phyloP scores from a whole-genome alignment of 2,113 vertebrate species.

The Nannospalax galili region DNA sequence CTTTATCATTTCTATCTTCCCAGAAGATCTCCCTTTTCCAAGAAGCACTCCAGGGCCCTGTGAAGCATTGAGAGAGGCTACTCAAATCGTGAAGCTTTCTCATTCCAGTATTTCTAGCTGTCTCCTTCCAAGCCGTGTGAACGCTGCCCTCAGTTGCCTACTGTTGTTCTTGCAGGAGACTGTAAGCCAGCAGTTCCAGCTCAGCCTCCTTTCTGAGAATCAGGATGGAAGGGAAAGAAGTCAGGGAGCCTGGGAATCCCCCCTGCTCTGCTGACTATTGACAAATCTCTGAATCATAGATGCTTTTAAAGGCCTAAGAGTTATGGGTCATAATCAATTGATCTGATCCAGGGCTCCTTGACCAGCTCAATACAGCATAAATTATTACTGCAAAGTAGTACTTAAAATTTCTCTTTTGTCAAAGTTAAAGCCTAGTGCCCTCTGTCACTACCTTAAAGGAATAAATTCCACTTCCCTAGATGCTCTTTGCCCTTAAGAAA shows the following conservation, averaged over 20 bases:
- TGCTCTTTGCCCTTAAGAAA: slow-evolving; percentile 17
- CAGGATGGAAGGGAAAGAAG: neutral
- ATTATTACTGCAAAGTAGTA: neutral
- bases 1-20: neutral
- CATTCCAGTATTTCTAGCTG: neutral
- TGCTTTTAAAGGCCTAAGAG: neutral
- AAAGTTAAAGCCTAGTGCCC: neutral
- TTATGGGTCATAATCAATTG: neutral
- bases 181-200: neutral
- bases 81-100: too few species aligned
- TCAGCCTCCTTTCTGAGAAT: neutral
- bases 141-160: neutral
- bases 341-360: neutral
- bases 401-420: neutral
- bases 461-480: neutral
- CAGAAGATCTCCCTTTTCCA: neutral
- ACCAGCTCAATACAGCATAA: neutral
- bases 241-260: neutral
- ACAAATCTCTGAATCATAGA: neutral
- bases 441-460: neutral
- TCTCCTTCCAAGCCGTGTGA: neutral
- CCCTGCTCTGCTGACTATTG: neutral
- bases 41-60: neutral
- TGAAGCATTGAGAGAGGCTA: neutral
- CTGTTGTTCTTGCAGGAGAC: neutral